Percentiles rank a stretch among this genome's conserved stretches.
Conservation (phyloP, 1,140 invertebrate genomes). For the Trichonephila inaurata region DNA sequence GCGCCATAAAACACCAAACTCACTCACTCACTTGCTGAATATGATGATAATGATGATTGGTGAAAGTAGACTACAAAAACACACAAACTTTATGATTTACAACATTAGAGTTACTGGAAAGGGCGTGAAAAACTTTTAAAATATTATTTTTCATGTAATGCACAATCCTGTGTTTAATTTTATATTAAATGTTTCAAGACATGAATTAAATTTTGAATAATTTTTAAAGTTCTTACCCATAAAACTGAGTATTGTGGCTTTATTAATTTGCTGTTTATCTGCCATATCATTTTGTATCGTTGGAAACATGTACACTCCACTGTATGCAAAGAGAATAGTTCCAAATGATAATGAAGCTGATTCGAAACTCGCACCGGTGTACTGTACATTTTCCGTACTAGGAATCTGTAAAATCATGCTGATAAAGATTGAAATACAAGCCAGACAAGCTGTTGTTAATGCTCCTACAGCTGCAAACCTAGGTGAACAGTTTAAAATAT, state of each 20-base stretch:
- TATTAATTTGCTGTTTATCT: slow-evolving; percentile 83
- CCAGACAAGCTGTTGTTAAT: slow-evolving; percentile 83
- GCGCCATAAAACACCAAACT: too few species aligned
- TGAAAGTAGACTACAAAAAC: background rate
- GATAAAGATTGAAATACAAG: slow-evolving; percentile 84
- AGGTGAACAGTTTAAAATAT: slow-evolving; percentile 80
- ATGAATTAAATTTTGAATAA: background rate
- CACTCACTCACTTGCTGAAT: too few species aligned
- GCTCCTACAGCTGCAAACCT: slow-evolving; percentile 84
- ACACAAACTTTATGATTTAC: too few species aligned
- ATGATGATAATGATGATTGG: background rate
- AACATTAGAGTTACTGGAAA: too few species aligned
- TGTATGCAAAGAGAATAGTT: slow-evolving; percentile 86
- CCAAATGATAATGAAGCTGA: slow-evolving; percentile 85
- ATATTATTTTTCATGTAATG: too few species aligned
- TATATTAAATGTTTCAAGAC: too few species aligned
- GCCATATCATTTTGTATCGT: slow-evolving; percentile 87
- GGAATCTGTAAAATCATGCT: slow-evolving; percentile 81
- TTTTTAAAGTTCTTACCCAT: slow-evolving; percentile 80
- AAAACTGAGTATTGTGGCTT: slow-evolving; percentile 83
- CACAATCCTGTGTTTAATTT: too few species aligned
- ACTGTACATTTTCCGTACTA: background rate
- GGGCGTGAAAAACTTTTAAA: too few species aligned
- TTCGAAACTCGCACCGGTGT: slow-evolving; percentile 78
- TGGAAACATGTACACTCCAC: slow-evolving; percentile 86